Evolutionary conservation across 2,113 vertebrate genomes (phyloP).

Genomic region (Phoenicopterus ruber): DNA sequence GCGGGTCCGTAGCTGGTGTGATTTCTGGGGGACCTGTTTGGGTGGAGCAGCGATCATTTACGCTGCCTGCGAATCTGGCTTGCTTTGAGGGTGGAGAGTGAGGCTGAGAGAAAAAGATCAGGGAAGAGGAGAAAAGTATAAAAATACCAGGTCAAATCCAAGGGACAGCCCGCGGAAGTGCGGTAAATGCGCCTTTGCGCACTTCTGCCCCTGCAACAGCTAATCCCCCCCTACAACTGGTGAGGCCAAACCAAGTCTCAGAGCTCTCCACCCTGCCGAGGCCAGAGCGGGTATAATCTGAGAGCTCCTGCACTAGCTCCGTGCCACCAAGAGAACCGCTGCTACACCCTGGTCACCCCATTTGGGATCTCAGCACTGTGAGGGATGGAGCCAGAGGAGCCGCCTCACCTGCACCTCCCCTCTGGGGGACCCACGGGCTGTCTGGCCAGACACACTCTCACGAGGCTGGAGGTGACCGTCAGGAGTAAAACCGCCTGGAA

Average conservation of each 20-base stretch:
- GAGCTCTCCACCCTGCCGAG: not conserved
- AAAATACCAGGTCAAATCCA: not conserved
- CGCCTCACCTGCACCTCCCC: not conserved
- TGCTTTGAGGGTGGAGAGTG: not conserved
- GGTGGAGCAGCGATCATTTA: not conserved
- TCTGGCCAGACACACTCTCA: not conserved
- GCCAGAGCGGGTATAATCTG: not conserved
- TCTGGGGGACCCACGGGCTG: not conserved
- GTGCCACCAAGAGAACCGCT: not conserved
- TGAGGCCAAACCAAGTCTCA: not conserved
- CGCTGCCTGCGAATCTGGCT: not conserved
- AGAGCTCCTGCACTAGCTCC: not conserved
- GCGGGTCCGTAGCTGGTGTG: not conserved
- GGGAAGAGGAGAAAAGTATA: not conserved
- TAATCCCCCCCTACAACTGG: rapidly evolving
- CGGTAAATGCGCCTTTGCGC: rapidly evolving
- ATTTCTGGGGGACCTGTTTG: not conserved
- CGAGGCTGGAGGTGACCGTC: not conserved
- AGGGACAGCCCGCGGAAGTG: not conserved
- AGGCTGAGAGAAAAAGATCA: not conserved
- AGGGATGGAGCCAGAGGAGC: not conserved
- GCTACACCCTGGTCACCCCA: not conserved
- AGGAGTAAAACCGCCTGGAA: not conserved
- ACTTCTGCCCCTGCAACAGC: not conserved
- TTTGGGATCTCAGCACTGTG: too few relatives aligned